A percentile compares a stretch with the other conserved stretches of the same genome.
These are phyloP conservation scores for Teleopsis dalmanni DNA, from an alignment of 1,140 invertebrate species.

Conservation along the genomic window DNA sequence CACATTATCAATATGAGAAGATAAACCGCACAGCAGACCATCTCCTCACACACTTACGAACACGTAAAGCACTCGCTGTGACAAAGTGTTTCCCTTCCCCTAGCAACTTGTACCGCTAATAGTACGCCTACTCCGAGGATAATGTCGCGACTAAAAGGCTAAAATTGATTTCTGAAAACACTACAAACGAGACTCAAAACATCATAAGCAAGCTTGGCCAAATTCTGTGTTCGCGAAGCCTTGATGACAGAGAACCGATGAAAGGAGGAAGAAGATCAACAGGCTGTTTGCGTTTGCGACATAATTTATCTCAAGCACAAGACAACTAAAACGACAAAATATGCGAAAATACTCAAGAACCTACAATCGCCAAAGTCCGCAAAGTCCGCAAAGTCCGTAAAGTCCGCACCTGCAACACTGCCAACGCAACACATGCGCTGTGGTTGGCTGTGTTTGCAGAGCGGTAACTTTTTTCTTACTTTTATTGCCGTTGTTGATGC, in stretches of 20 bases:
- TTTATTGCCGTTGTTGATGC: background rate
- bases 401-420: conserved; percentile 7
- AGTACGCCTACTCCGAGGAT: conserved; percentile 15
- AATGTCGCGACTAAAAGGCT: conserved; percentile 13
- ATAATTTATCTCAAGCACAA: conserved; percentile 34
- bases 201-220: conserved; percentile 1
- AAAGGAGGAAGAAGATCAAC: conserved; percentile 7
- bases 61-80: no score
- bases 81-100: conserved; percentile 12
- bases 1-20: conserved; percentile 11
- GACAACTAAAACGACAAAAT: background rate
- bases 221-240: background rate
- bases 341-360: background rate
- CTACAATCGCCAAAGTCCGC: background rate
- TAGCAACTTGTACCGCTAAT: conserved; percentile 16
- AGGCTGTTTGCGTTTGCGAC: conserved; percentile 39
- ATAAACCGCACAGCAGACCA: background rate
- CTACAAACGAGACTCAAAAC: background rate
- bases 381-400: background rate
- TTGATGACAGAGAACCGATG: background rate
- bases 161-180: background rate
- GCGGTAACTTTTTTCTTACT: background rate
- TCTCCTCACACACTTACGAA: no score
- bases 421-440: background rate
- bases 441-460: background rate